Evolutionary conservation across 92 coral and sea anemone genomes (phyloP), one percentile per base, ranked within the genome.

Genomic region (Pocillopora grandis): DNA sequence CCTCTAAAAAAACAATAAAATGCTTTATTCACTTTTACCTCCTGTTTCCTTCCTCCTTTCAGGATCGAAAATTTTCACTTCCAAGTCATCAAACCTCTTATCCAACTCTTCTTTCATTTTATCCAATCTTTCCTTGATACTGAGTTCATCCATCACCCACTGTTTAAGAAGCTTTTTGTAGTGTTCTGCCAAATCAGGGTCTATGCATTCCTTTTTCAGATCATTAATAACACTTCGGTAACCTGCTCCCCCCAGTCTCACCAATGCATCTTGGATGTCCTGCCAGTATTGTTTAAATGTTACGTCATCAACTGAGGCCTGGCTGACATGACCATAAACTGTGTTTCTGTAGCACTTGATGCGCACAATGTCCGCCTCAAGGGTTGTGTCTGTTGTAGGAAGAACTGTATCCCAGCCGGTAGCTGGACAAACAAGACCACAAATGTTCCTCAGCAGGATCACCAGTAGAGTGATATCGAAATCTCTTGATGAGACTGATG

Each of bases 381-480:
- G 60, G 20, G 56, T 87, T 15, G 18, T 55, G 81, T 87, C 81
- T 52, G 77, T 20, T 2, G 63, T 16, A 35, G 12, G 10, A 42
- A 86, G 90, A 20, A 65, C 37, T 78, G 62, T 52, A 74, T 79
- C 66, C 80, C 81, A 52, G 86, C 72, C 72, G 27, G 15, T 31
- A 18, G 16, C 9, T 31, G 72, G 72, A 27, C 48, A 17, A 13
- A 14, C 9, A 42, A 68, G 19, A 19, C 72, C 8, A 21, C 72
- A 68, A 0, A 68, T 68, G 8, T 33, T 68, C 52, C 86, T 81
- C 7, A 80, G 81, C 1, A 87, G 86, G 10, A 87, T 12, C 6
- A 73, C 59, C 76, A 87, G 21, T 9, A 87, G 81, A 1, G 90
- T 87, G 62, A 78, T 80, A 66, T 87, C 90, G 66, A 87, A 87